phyloP scores from a whole-genome alignment of 1,140 invertebrate genomes.

The Hermetia illucens region DNA sequence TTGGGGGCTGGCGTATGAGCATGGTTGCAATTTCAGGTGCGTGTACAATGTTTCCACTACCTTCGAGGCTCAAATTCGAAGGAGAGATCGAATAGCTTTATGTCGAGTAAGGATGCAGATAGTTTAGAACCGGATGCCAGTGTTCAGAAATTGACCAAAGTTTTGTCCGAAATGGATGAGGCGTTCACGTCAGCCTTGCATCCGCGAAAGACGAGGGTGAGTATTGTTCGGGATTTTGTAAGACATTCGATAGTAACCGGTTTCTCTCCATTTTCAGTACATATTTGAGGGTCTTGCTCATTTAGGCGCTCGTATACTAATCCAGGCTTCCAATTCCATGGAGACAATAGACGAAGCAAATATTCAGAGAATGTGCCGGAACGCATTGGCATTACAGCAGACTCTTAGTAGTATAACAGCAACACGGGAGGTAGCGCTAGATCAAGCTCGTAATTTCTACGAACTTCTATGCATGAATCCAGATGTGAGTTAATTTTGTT shows the following conservation, averaged over 20 bases:
- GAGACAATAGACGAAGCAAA: slow-evolving; percentile 66
- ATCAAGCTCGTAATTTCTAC: slow-evolving; percentile 78
- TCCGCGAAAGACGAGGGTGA: slow-evolving; percentile 63
- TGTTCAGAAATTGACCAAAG: slow-evolving; percentile 66
- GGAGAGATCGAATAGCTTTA: slow-evolving; percentile 18
- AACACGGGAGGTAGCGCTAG: slow-evolving; percentile 68
- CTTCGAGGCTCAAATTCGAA: slow-evolving; percentile 37
- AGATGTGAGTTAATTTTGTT: slow-evolving; percentile 37
- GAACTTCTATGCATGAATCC: slow-evolving; percentile 73
- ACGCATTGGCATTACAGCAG: slow-evolving; percentile 76
- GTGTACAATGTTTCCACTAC: slow-evolving; percentile 92
- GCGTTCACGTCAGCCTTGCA: slow-evolving; percentile 55
- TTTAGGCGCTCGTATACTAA: slow-evolving; percentile 71
- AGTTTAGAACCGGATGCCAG: slow-evolving; percentile 63
- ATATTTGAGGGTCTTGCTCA: slow-evolving; percentile 89
- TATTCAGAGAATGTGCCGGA: slow-evolving; percentile 70
- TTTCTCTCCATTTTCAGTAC: slow-evolving; percentile 47
- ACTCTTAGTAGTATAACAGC: slow-evolving; percentile 73
- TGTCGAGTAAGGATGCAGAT: slow-evolving; percentile 31
- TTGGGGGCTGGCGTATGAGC: slow-evolving; percentile 1
- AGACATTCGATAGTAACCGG: neutral
- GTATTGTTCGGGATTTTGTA: neutral
- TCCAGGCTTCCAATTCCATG: slow-evolving; percentile 66
- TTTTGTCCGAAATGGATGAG: slow-evolving; percentile 65
- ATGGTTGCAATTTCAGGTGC: slow-evolving; percentile 34